Conservation (phyloP, 2,113 vertebrate species). For the Fulica atra region DNA sequence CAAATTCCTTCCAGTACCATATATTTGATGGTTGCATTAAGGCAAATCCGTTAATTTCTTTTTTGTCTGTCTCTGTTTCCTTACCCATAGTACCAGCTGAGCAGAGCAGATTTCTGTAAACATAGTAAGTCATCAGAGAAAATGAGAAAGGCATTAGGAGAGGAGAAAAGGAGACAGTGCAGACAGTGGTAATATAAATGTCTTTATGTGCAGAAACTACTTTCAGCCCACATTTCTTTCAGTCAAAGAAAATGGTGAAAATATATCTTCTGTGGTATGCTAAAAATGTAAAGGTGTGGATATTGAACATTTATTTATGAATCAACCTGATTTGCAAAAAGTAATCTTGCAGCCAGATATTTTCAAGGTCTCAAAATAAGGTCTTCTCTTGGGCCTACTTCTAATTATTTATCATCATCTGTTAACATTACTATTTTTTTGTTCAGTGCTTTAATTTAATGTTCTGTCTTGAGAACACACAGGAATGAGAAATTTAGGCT, state of each 20-base stretch:
- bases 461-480: not conserved
- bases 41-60: not conserved
- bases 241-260: not conserved
- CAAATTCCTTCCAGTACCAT: not conserved
- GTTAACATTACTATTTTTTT: not conserved
- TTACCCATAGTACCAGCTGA: not conserved
- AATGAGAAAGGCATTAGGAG: not conserved
- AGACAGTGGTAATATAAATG: not conserved
- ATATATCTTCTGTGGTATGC: not conserved
- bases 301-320: not conserved
- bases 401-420: not conserved
- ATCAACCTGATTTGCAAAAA: not conserved
- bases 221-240: not conserved
- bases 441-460: not conserved
- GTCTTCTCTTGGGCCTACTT: not conserved
- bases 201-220: not conserved
- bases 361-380: not conserved
- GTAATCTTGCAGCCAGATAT: not conserved
- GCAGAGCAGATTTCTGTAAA: not conserved
- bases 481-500: not conserved
- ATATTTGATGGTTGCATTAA: not conserved
- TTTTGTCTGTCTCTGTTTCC: not conserved
- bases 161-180: not conserved
- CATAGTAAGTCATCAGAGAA: not conserved
- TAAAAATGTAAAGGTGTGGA: not conserved